Evolutionary conservation across 2,888 invertebrate genomes (phyloP).

Genomic region (Colletes collaris): DNA sequence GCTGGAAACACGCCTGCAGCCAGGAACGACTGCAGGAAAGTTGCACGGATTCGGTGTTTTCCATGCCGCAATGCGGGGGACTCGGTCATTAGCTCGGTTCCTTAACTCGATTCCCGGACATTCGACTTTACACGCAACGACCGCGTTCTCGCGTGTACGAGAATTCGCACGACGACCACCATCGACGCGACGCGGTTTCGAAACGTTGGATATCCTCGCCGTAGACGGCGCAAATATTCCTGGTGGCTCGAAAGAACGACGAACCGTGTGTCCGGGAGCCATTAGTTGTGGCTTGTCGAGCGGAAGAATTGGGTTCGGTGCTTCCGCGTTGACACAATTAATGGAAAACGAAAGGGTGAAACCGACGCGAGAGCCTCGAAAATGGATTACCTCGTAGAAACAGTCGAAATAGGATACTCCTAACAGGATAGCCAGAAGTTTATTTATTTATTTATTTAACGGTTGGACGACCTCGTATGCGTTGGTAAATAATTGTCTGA

Average conservation of each 20-base stretch:
- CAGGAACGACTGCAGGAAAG: conserved; percentile 5
- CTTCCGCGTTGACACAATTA: background rate
- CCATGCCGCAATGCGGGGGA: conserved; percentile 63
- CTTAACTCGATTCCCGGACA: conserved; percentile 2
- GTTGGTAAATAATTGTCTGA: too few species aligned
- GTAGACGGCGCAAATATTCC: background rate
- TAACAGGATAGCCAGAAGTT: too few species aligned
- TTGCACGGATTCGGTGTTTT: conserved; percentile 7
- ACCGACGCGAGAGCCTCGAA: too few species aligned
- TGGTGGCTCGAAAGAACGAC: background rate
- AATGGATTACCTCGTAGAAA: too few species aligned
- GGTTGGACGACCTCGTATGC: too few species aligned
- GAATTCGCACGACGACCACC: conserved; percentile 35
- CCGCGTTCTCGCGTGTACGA: conserved; percentile 31
- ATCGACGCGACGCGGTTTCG: conserved; percentile 1
- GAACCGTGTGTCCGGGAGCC: background rate
- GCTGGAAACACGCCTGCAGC: background rate
- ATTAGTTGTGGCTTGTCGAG: background rate
- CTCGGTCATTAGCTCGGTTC: conserved; percentile 34
- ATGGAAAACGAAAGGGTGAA: background rate
- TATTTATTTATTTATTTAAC: too few species aligned
- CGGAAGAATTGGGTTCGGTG: background rate
- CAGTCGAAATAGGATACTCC: too few species aligned
- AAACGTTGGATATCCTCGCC: background rate
- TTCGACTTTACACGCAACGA: conserved; percentile 43